Evolutionary conservation across 2,797 vertebrate genomes (phyloP).

Genomic region (Poecilia picta): DNA sequence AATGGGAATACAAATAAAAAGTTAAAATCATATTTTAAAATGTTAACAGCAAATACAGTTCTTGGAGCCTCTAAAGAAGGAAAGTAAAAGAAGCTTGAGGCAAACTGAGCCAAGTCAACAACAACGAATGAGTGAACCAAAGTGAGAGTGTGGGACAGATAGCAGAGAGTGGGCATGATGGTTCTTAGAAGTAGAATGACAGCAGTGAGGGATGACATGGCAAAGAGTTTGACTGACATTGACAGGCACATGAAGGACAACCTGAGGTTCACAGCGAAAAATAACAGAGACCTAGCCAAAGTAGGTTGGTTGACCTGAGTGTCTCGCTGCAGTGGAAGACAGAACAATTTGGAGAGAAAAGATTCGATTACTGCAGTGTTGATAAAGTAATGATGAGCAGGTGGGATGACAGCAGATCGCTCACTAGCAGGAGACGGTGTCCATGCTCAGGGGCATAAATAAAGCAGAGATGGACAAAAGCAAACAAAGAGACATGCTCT

Average conservation of each 20-base stretch:
- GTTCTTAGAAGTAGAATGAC: conserved; percentile 3
- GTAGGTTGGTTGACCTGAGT: neutral
- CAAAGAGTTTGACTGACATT: neutral
- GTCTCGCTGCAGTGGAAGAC: neutral
- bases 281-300: neutral
- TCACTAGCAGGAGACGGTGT: neutral
- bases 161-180: neutral
- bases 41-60: neutral
- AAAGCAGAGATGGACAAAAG: neutral
- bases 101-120: neutral
- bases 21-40: neutral
- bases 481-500: neutral
- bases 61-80: neutral
- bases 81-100: neutral
- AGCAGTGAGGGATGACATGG: neutral
- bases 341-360: conserved; percentile 6
- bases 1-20: too few relatives aligned
- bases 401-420: neutral
- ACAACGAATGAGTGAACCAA: neutral
- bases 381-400: conserved; percentile 5
- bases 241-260: neutral
- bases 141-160: neutral
- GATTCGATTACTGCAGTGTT: neutral
- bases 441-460: neutral
- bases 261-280: neutral